Evolutionary conservation across 2,113 vertebrate genomes (phyloP).

Genomic region (Egretta garzetta): DNA sequence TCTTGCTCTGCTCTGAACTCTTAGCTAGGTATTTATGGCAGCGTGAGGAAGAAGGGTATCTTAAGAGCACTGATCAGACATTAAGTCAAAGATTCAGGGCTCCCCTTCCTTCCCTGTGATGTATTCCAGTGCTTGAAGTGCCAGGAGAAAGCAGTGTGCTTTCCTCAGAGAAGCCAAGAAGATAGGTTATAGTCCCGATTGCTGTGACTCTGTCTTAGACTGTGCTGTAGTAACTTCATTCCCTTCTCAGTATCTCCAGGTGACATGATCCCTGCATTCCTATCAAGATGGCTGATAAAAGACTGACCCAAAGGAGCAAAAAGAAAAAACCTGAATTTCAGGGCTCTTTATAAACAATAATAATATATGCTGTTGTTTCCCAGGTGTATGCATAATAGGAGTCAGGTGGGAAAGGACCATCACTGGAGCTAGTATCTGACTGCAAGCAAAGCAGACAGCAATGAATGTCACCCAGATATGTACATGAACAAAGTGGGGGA

Average conservation of each 20-base stretch:
- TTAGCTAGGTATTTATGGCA: neutral
- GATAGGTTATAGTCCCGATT: neutral
- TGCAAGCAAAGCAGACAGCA: neutral
- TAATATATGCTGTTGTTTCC: neutral
- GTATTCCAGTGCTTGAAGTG: neutral
- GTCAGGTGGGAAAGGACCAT: neutral
- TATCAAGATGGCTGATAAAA: neutral
- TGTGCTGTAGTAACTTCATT: neutral
- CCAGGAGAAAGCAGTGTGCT: neutral
- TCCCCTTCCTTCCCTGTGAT: neutral
- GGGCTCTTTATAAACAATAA: neutral
- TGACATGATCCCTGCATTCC: neutral
- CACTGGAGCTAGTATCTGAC: neutral
- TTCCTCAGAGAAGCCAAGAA: neutral
- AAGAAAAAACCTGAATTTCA: neutral
- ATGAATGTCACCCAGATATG: neutral
- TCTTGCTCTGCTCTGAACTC: neutral
- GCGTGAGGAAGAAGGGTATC: neutral
- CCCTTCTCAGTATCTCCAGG: neutral
- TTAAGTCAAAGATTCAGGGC: neutral
- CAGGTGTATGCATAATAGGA: neutral
- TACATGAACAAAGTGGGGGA: neutral
- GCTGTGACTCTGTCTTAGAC: neutral
- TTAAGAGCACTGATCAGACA: neutral
- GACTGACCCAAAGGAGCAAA: neutral